Percentiles rank a stretch among this genome's conserved stretches.
Evolutionary conservation across 2,888 invertebrate genomes (phyloP).

Genomic region (Allacma fusca): DNA sequence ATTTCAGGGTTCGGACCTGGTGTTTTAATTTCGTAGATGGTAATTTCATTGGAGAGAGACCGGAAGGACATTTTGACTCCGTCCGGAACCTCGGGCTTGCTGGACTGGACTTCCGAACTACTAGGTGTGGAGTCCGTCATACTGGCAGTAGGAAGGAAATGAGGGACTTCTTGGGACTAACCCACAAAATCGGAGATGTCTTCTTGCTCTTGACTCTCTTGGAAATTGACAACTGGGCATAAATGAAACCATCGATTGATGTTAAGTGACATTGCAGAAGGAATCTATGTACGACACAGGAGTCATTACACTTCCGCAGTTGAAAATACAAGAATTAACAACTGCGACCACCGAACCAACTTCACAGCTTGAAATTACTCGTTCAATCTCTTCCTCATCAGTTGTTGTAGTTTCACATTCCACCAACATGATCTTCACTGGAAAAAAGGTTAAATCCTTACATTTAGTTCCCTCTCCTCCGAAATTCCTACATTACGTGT

Average conservation of each 20-base stretch:
- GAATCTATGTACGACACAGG: neutral
- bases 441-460: too few relatives aligned
- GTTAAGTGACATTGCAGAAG: constrained; percentile 18
- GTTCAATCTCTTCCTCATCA: too few relatives aligned
- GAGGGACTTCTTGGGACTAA: too few relatives aligned
- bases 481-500: too few relatives aligned
- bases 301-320: neutral
- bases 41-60: constrained; percentile 60
- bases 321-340: neutral
- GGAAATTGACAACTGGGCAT: neutral
- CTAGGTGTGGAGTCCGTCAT: constrained; percentile 16
- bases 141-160: neutral
- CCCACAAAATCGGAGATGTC: neutral
- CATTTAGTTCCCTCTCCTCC: too few relatives aligned
- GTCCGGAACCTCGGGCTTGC: constrained; percentile 38
- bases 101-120: neutral
- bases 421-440: too few relatives aligned
- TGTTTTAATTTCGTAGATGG: constrained; percentile 60
- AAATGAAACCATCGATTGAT: neutral
- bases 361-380: constrained; percentile 7
- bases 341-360: neutral
- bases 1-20: constrained; percentile 50
- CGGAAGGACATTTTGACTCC: constrained; percentile 60
- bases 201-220: neutral
- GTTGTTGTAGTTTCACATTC: too few relatives aligned